Evolutionary conservation across 2,888 invertebrate species (phyloP).

Genomic region (Ennomos quercinarius): DNA sequence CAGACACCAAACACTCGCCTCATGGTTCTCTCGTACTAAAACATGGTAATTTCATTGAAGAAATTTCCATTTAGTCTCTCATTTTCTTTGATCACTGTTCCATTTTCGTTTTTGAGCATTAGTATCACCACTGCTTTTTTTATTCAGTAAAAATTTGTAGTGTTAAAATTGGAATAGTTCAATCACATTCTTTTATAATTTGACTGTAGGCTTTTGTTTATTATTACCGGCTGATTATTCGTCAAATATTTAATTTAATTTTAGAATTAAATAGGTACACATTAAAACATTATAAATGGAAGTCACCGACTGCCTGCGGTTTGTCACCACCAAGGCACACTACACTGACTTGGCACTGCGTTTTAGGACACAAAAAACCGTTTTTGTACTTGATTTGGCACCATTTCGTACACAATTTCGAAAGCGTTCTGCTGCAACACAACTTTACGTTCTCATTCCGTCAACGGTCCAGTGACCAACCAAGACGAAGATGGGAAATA

Average conservation of each 20-base stretch:
- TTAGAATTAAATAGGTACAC: too few species aligned
- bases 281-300: slow-evolving; percentile 24
- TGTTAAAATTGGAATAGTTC: background rate
- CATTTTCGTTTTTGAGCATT: too few species aligned
- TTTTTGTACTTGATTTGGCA: slow-evolving; percentile 58
- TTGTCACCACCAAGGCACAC: slow-evolving; percentile 27
- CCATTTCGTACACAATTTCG: slow-evolving; percentile 48
- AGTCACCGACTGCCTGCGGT: slow-evolving; percentile 20
- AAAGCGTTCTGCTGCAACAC: slow-evolving; percentile 48
- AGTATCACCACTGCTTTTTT: too few species aligned
- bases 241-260: too few species aligned
- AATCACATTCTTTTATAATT: background rate
- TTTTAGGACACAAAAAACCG: slow-evolving; percentile 50
- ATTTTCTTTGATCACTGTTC: too few species aligned
- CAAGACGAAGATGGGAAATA: slow-evolving; percentile 39
- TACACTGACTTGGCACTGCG: slow-evolving; percentile 57
- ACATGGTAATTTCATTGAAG: slow-evolving; percentile 50
- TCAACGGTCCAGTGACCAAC: slow-evolving; percentile 20
- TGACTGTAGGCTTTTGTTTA: background rate
- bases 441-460: slow-evolving; percentile 29
- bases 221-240: slow-evolving; percentile 9
- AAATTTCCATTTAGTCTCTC: slow-evolving; percentile 59
- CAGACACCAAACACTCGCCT: slow-evolving; percentile 84
- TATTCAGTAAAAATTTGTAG: too few species aligned
- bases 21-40: slow-evolving; percentile 57